Evolutionary conservation across 1,140 invertebrate genomes (phyloP), one percentile per base, ranked within the genome.

Genomic region (Ostrea edulis): DNA sequence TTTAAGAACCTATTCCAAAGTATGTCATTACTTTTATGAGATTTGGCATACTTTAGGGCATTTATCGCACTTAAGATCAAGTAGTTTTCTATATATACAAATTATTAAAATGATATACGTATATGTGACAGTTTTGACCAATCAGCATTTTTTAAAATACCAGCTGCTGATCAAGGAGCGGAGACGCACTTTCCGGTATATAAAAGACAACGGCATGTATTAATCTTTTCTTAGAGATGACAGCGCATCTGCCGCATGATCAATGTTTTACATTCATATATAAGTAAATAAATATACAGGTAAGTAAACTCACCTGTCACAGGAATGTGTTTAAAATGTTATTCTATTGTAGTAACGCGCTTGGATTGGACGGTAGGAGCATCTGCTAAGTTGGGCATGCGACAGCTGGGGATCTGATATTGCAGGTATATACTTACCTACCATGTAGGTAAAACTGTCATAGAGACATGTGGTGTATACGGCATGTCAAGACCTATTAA

Each of bases 241-340:
- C 68, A 71, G 68, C 68, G 29, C 68, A 71, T 71, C 68, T 71
- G 68, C 68, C 29, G 0, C 25, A 25, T 71, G 68, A 71, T 71
- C 68, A 71, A 71, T 71, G 68, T 25, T 71, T 22, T 71, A n/a
- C 22, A 22, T 71, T 71, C 25, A 44, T 14, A 25, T 71, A 25
- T 71, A 71, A 29, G 68, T 71, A 71, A 71, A 71, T 71, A 71
- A 25, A 71, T 71, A 71, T 71, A 71, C 68, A 71, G 68, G 68
- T 71, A 71, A 71, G 68, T 71, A 71, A 71, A 29, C 29, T 71
- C 68, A 71, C 22, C 68, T 71, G 68, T 71, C 68, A 22, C 29
- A 71, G 68, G 68, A 71, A 71, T 71, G 68, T 71, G 12, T 71
- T 71, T 71, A 71, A 71, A 35, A 25, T 35, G 11, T 71, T 71